Base-by-base conservation (phyloP, 2,113 vertebrate genomes). In the Mesitornis unicolor region DNA sequence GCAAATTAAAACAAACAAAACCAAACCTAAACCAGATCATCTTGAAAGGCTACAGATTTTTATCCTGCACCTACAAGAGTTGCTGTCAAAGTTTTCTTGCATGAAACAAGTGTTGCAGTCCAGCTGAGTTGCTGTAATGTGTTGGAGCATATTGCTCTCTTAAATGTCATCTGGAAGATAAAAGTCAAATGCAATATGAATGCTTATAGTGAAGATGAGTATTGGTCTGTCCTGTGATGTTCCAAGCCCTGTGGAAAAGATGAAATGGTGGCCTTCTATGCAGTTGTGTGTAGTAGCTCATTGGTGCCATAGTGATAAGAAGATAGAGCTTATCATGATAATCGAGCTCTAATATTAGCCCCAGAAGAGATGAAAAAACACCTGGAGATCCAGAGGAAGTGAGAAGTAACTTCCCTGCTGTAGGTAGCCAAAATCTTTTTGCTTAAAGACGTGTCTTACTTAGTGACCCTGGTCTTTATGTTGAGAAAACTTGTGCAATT, bases 401-500 rank as follows among this genome's bases (percentile, higher is more conserved):
- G 8, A 90, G 57, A 22, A 56, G 6, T 50, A 59, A 61, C 22
- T 82, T 86, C 38, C 28, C 18, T 59, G n/a, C 20, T 47, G 13
- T 57, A 70, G 50, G 29, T 50, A 54, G 56, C 26, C 60, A 56
- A 69, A 70, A 61, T 82, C 33, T 61, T 61, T 38, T 65, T 86
- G 31, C 35, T 70, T 67, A 28, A 19, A 47, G 38, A 31, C 3
- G 0, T 4, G 19, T 45, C 36, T 40, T 11, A 74, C 21, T 54
- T 90, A 70, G 48, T 18, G 2, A n/a, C 38, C 12, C 11, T 67
- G 29, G 12, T 35, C 35, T 71, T 57, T 36, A 48, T 38, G 65
- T 60, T 33, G 26, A 50, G 45, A 42, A 57, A 38, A 60, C 9
- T 42, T n/a, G 5, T 0, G 0, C n/a, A n/a, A n/a, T n/a, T n/a